phyloP scores from a whole-genome alignment of 92 coral and sea anemone species.

The Pocillopora grandis region DNA sequence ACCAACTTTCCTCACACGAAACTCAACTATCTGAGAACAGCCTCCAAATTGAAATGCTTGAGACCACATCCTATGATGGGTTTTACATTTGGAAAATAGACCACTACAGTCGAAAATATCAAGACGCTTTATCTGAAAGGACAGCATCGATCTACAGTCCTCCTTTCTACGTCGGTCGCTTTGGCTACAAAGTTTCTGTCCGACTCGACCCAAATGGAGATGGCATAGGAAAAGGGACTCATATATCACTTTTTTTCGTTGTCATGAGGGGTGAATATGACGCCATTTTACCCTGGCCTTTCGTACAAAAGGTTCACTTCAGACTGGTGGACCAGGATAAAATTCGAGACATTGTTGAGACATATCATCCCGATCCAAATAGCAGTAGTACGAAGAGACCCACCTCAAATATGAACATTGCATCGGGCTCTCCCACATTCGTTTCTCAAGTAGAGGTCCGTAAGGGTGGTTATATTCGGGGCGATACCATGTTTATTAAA shows the following conservation, averaged over 20 bases:
- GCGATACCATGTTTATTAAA: slow-evolving; percentile 71
- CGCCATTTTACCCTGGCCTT: slow-evolving; percentile 88
- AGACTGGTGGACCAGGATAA: slow-evolving; percentile 74
- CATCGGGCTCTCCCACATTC: slow-evolving; percentile 81
- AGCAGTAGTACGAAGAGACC: slow-evolving; percentile 83
- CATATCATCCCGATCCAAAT: slow-evolving; percentile 85
- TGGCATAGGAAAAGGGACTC: slow-evolving; percentile 74
- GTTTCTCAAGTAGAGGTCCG: slow-evolving; percentile 59
- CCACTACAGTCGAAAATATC: slow-evolving; percentile 61
- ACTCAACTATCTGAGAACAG: slow-evolving; percentile 61
- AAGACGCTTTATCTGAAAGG: slow-evolving; percentile 68
- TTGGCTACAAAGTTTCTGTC: slow-evolving; percentile 84
- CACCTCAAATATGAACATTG: slow-evolving; percentile 80
- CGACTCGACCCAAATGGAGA: slow-evolving; percentile 76
- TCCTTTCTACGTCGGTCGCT: slow-evolving; percentile 79
- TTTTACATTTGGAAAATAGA: slow-evolving; percentile 82
- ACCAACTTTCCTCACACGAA: slow-evolving; percentile 55
- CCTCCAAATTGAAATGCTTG: slow-evolving; percentile 39
- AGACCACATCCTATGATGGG: slow-evolving; percentile 70
- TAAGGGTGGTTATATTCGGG: slow-evolving; percentile 53
- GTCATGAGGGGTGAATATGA: slow-evolving; percentile 90
- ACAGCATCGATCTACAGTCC: slow-evolving; percentile 83
- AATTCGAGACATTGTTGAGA: slow-evolving; percentile 59
- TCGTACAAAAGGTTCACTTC: slow-evolving; percentile 78
- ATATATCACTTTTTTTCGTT: slow-evolving; percentile 78